These are phyloP conservation scores for Cygnus olor DNA, from an alignment of 2,797 vertebrate species.

Conservation along the genomic window DNA sequence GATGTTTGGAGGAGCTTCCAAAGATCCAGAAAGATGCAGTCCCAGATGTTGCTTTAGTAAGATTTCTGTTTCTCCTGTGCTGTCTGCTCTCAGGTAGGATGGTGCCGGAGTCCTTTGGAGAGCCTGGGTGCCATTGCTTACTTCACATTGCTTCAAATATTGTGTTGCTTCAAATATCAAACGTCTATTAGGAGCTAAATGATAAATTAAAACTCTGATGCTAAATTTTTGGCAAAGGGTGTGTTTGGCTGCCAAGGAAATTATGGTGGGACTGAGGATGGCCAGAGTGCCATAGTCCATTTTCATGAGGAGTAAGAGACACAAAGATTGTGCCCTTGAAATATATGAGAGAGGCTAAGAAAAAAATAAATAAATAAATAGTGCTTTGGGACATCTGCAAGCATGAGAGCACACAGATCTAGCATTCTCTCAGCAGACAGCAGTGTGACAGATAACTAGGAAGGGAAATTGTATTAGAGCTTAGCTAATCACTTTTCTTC, in stretches of 20 bases:
- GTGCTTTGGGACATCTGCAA: neutral
- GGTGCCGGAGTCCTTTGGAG: neutral
- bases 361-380: neutral
- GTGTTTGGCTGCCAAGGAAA: neutral
- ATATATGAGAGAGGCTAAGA: neutral
- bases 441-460: conserved; percentile 19
- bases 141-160: neutral
- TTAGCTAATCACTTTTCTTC: conserved; percentile 53
- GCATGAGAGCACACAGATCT: neutral
- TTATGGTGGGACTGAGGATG: neutral
- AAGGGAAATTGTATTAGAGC: neutral
- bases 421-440: neutral
- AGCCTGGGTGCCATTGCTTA: neutral
- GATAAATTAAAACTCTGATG: neutral
- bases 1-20: neutral
- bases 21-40: neutral
- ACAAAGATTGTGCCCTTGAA: neutral
- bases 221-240: neutral
- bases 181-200: neutral
- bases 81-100: neutral
- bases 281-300: neutral
- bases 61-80: neutral
- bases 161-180: neutral
- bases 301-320: neutral
- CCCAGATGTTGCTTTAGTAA: neutral